Conservation (phyloP, 1,140 invertebrate genomes). For the Ptiloglossa arizonensis region DNA sequence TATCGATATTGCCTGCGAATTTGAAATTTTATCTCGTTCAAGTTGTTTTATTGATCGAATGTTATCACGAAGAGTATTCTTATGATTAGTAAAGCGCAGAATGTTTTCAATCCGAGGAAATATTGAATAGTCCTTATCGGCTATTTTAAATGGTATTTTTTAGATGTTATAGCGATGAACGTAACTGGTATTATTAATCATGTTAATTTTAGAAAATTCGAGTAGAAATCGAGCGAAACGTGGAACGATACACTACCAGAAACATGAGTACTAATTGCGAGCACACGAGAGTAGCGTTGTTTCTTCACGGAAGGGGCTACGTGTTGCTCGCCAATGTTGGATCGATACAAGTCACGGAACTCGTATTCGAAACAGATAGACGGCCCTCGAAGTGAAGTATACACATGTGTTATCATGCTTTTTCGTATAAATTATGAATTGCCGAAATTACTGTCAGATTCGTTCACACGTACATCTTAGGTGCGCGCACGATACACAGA, state of each 20-base stretch:
- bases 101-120: slow-evolving; percentile 2
- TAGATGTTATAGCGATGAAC: slow-evolving; percentile 2
- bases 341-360: slow-evolving; percentile 58
- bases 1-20: background rate
- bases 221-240: background rate
- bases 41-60: background rate
- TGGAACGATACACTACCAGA: slow-evolving; percentile 45
- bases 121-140: slow-evolving; percentile 14
- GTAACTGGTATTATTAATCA: slow-evolving; percentile 36
- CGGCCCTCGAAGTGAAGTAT: slow-evolving; percentile 62
- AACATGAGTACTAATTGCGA: slow-evolving; percentile 45
- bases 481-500: background rate
- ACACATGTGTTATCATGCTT: slow-evolving; percentile 73
- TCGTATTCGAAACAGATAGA: slow-evolving; percentile 49
- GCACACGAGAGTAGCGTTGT: background rate
- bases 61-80: background rate
- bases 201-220: slow-evolving; percentile 29
- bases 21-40: slow-evolving; percentile 33
- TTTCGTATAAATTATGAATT: slow-evolving; percentile 75
- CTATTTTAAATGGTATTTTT: slow-evolving; percentile 25
- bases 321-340: slow-evolving; percentile 63
- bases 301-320: background rate
- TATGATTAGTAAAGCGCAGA: background rate
- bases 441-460: slow-evolving; percentile 59
- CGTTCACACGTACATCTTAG: slow-evolving; percentile 52